Conservation (phyloP, 2,888 invertebrate genomes). For the Ennomos erosarius region DNA sequence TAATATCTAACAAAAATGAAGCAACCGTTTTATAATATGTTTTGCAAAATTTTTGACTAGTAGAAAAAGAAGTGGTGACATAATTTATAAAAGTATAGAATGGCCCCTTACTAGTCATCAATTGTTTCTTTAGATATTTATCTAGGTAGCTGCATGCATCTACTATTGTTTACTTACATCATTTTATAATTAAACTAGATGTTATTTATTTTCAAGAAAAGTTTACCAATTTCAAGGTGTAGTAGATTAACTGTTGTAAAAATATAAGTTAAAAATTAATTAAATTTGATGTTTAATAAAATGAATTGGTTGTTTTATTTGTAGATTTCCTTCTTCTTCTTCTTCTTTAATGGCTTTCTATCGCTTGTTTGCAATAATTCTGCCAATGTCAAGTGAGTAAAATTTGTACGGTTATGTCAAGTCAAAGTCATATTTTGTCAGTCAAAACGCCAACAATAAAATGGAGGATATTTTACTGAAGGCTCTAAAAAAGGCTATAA, state of each 20-base stretch:
- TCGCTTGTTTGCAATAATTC: too few relatives aligned
- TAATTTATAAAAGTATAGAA: not conserved
- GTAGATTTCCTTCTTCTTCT: too few relatives aligned
- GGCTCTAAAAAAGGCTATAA: too few relatives aligned
- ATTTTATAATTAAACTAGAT: not conserved
- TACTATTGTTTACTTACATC: not conserved
- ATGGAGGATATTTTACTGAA: too few relatives aligned
- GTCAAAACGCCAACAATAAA: too few relatives aligned
- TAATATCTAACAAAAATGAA: not conserved
- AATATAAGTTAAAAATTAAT: constrained; percentile 22
- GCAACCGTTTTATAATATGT: not conserved
- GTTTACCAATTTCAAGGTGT: too few relatives aligned
- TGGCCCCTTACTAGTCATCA: constrained; percentile 5
- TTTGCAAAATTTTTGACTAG: not conserved
- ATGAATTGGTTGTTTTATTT: constrained; percentile 15
- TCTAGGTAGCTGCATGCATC: not conserved
- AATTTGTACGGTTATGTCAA: too few relatives aligned
- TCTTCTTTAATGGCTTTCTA: too few relatives aligned
- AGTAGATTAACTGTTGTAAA: constrained; percentile 20
- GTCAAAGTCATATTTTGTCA: too few relatives aligned
- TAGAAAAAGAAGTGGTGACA: not conserved
- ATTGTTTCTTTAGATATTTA: not conserved
- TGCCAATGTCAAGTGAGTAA: too few relatives aligned
- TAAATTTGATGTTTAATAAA: constrained; percentile 20
- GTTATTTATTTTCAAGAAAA: too few relatives aligned